These are phyloP conservation scores for Valencia hispanica DNA, from an alignment of 2,797 vertebrate genomes.

Conservation along the genomic window DNA sequence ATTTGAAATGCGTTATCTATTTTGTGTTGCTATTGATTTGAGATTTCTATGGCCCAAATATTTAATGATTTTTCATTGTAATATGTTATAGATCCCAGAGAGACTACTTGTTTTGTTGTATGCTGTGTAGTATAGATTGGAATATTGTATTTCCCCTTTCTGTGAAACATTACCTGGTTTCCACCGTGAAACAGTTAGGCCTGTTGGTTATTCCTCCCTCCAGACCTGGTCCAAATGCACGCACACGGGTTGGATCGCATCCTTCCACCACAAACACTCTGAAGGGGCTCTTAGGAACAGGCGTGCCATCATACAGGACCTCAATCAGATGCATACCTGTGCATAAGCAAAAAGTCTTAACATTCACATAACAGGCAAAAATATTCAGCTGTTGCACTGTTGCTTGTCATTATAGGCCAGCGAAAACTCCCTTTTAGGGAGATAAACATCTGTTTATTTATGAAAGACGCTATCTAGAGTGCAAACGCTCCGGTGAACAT, in stretches of 20 bases:
- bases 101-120: not conserved
- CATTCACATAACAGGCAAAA: conserved; percentile 35
- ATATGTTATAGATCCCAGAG: not conserved
- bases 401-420: conserved; percentile 48
- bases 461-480: conserved; percentile 50
- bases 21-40: not conserved
- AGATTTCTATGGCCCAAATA: not conserved
- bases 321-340: conserved; percentile 94
- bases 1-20: not conserved
- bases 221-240: conserved; percentile 92
- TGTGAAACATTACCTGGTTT: conserved; percentile 87
- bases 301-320: conserved; percentile 88
- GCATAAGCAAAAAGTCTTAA: conserved; percentile 26
- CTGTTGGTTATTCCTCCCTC: conserved; percentile 92
- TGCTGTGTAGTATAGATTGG: not conserved
- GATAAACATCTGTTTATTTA: conserved; percentile 72
- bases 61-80: not conserved
- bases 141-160: not conserved
- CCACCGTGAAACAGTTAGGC: conserved; percentile 94
- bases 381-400: conserved; percentile 35
- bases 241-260: conserved; percentile 92
- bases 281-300: conserved; percentile 93
- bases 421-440: conserved; percentile 61
- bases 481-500: conserved; percentile 46
- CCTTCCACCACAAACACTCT: conserved; percentile 92